These are phyloP conservation scores for Siniperca chuatsi DNA, from an alignment of 2,113 vertebrate genomes.

Conservation along the genomic window DNA sequence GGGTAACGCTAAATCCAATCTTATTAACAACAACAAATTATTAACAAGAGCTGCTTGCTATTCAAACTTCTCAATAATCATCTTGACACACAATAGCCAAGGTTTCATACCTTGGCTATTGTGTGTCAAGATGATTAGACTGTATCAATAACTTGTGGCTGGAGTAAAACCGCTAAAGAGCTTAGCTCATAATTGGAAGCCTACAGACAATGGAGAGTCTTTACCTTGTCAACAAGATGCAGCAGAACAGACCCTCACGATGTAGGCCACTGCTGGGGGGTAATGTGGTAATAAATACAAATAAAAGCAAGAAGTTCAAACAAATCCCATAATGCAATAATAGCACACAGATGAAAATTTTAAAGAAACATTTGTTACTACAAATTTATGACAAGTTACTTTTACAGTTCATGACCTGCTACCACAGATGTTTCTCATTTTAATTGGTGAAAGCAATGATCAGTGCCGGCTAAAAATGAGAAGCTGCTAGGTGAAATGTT, in stretches of 20 bases:
- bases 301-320: neutral
- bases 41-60: constrained; percentile 5
- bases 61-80: constrained; percentile 28
- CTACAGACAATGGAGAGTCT: constrained; percentile 48
- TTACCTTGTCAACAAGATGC: constrained; percentile 66
- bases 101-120: constrained; percentile 14
- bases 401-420: neutral
- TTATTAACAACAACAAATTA: neutral
- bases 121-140: constrained; percentile 75
- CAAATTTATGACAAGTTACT: neutral
- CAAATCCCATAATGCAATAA: neutral
- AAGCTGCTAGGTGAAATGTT: too few relatives aligned
- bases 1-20: neutral
- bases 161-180: constrained; percentile 78
- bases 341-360: too few relatives aligned
- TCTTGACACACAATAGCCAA: too few relatives aligned
- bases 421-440: too few relatives aligned
- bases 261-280: constrained; percentile 5
- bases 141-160: constrained; percentile 73
- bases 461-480: too few relatives aligned
- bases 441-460: too few relatives aligned
- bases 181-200: constrained; percentile 85
- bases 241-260: constrained; percentile 2
- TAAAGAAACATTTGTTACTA: neutral
- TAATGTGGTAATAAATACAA: neutral